Evolutionary conservation across 1,140 invertebrate genomes (phyloP).

Genomic region (Hylaeus volcanicus): DNA sequence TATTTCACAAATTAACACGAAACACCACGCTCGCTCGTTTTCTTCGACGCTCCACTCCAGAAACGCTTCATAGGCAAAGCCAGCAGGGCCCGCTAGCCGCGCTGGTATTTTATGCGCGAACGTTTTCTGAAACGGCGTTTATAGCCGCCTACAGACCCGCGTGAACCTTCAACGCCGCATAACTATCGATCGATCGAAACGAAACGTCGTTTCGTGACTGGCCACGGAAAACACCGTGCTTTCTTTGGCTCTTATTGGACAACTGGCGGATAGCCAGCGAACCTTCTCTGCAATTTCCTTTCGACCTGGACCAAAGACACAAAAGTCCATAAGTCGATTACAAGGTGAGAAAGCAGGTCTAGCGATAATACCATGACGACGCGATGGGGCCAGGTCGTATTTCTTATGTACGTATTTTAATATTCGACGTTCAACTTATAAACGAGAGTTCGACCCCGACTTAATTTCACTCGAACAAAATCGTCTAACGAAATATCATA

Average conservation of each 20-base stretch:
- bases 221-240: conserved; percentile 39
- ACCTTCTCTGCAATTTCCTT: conserved; percentile 54
- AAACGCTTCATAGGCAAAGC: too few relatives aligned
- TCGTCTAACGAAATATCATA: conserved; percentile 6
- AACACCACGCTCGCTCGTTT: too few relatives aligned
- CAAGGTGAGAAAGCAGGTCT: conserved; percentile 28
- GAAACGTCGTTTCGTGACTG: conserved; percentile 44
- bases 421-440: too few relatives aligned
- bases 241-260: conserved; percentile 47
- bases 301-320: conserved; percentile 43
- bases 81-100: too few relatives aligned
- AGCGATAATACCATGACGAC: conserved; percentile 24
- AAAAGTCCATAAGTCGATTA: conserved; percentile 58
- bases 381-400: not conserved
- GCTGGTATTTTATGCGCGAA: not conserved
- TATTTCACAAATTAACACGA: too few relatives aligned
- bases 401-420: not conserved
- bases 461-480: not conserved
- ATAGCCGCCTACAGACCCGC: conserved; percentile 30
- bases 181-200: conserved; percentile 50
- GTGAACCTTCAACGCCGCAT: conserved; percentile 27
- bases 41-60: too few relatives aligned
- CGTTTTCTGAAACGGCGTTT: not conserved
- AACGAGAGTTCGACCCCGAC: not conserved
- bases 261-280: conserved; percentile 51